Conservation (phyloP, 2,797 vertebrate genomes). For the Microtus californicus region DNA sequence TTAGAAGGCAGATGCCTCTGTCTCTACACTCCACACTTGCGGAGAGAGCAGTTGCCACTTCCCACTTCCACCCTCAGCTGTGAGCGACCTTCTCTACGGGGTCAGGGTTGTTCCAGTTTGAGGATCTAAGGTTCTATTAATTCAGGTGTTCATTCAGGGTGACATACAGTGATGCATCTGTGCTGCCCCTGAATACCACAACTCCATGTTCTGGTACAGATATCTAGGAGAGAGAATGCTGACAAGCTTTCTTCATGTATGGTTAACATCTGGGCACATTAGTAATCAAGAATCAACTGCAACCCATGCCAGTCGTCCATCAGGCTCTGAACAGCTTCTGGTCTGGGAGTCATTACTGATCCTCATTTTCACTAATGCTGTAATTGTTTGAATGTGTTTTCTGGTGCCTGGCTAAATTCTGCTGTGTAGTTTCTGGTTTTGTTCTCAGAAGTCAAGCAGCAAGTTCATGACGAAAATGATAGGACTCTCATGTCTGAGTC, state of each 20-base stretch:
- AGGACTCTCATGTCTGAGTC: neutral
- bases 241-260: neutral
- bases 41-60: constrained; percentile 64
- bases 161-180: neutral
- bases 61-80: fast-evolving
- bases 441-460: neutral
- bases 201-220: neutral
- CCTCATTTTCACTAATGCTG: neutral
- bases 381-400: neutral
- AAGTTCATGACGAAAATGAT: neutral
- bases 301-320: neutral
- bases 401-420: neutral
- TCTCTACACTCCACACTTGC: constrained; percentile 35
- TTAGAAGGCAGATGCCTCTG: constrained; percentile 72
- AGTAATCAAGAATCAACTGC: neutral
- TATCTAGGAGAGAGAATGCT: neutral
- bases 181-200: neutral
- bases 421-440: constrained; percentile 30
- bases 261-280: neutral
- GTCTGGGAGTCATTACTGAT: neutral
- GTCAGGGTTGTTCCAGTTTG: neutral
- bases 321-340: neutral
- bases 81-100: neutral
- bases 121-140: neutral
- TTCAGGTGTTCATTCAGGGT: neutral